Base-by-base conservation (phyloP, 1,140 invertebrate species). In the Onthophagus taurus region DNA sequence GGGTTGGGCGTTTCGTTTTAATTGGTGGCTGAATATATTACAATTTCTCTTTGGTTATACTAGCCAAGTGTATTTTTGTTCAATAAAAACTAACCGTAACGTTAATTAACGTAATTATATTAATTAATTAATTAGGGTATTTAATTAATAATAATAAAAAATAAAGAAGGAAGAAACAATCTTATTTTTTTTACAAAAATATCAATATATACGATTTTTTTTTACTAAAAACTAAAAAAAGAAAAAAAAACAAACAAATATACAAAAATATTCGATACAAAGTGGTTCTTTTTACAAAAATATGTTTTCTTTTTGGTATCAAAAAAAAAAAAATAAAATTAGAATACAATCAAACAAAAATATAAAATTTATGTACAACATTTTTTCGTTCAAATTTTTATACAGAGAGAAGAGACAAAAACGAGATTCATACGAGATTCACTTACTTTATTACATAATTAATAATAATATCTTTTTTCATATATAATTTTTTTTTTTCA, bases 41-140 rank as follows among this genome's bases (percentile, higher is more conserved):
- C 58, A 61, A 38, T 45, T 42, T 59, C n/a, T n/a, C 59, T 61
- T 61, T 61, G 59, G 59, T 60, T 55, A 58, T 54, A 59, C 59
- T 37, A 45, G 43, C 43, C 43, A 45, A n/a, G n/a, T n/a, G n/a
- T n/a, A n/a, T n/a, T 45, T 23, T 41, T 29, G 11, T 24, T 14
- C 14, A 30, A 34, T 44, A 45, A 45, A 37, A 30, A 45, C 20
- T 17, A 45, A 19, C 24, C 38, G 29, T 24, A 41, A 41, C 38
- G 29, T 26, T 21, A 37, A 16, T 21, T 16, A 37, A 37, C 7
- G 13, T 26, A 26, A 26, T 26, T 7, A 26, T 7, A 26, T 7
- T 7, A 26, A 26, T 26, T 26, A 26, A 26, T 7, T 7, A 7
- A 7, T 26, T 7, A 26, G 24, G 24, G 7, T 20, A 21, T 21